phyloP scores from a whole-genome alignment of 2,888 invertebrate species.

The Pollenia amentaria region DNA sequence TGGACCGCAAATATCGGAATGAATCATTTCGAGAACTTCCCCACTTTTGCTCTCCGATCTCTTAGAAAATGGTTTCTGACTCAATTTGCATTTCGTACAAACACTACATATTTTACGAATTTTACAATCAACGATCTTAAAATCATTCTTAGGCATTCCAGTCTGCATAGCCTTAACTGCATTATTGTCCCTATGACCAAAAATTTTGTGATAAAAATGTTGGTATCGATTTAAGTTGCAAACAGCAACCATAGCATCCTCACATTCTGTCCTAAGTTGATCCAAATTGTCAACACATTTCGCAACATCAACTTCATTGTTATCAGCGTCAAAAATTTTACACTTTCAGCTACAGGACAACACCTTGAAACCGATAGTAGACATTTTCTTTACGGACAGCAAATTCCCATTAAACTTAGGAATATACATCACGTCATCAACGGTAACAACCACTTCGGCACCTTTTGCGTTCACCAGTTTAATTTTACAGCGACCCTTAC shows the following conservation, averaged over 20 bases:
- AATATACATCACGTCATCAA: conserved; percentile 10
- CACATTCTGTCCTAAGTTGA: background rate
- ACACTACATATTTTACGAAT: no score
- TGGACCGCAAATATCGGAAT: no score
- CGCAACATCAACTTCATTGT: background rate
- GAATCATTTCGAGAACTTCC: no score
- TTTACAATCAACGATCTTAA: conserved; percentile 32
- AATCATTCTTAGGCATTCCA: conserved; percentile 24
- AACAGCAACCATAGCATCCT: background rate
- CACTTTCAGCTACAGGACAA: background rate
- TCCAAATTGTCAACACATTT: conserved; percentile 27
- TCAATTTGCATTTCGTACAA: no score
- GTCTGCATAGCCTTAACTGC: conserved; percentile 21
- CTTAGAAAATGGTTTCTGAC: no score
- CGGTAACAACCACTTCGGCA: background rate
- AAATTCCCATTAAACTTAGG: conserved; percentile 32
- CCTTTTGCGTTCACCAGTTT: background rate
- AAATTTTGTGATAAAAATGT: conserved; percentile 7
- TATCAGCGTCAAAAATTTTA: no score
- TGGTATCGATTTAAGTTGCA: no score
- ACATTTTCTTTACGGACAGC: conserved; percentile 24
- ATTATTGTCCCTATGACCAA: conserved; percentile 14
- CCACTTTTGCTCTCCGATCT: no score
- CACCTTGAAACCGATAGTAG: background rate
- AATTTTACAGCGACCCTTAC: no score